Evolutionary conservation across 1,140 invertebrate species (phyloP).

Genomic region (Latrodectus geometricus): DNA sequence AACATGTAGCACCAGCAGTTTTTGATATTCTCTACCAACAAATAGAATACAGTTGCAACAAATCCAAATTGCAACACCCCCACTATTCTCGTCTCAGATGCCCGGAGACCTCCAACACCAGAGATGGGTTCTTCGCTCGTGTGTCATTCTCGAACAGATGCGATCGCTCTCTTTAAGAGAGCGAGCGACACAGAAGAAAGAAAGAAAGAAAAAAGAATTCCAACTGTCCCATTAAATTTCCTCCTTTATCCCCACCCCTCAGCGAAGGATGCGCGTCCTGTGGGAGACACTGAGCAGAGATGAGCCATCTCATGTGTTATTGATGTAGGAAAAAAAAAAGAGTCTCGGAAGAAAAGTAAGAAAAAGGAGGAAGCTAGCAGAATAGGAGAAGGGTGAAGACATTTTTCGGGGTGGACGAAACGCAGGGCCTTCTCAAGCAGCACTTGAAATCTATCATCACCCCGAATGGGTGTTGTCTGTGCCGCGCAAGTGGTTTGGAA

Average conservation of each 20-base stretch:
- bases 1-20: neutral
- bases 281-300: slow-evolving; percentile 44
- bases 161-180: slow-evolving; percentile 2
- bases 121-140: neutral
- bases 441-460: slow-evolving; percentile 43
- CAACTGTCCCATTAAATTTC: slow-evolving; percentile 36
- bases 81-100: neutral
- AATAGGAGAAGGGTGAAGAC: slow-evolving; percentile 2
- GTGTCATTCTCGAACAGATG: slow-evolving; percentile 8
- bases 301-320: slow-evolving; percentile 3
- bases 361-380: no score
- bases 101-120: neutral
- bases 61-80: neutral
- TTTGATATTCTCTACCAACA: neutral
- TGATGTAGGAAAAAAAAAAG: slow-evolving; percentile 15
- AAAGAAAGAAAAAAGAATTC: neutral
- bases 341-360: slow-evolving; percentile 7
- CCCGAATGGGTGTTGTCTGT: slow-evolving; percentile 3
- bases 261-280: slow-evolving; percentile 7
- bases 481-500: slow-evolving; percentile 42
- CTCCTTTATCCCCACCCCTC: neutral
- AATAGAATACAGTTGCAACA: neutral
- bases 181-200: neutral
- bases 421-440: slow-evolving; percentile 6
- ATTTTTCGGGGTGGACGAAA: slow-evolving; percentile 23